Base-by-base conservation (phyloP, 1,140 invertebrate genomes). In the Rhizoglyphus robini region DNA sequence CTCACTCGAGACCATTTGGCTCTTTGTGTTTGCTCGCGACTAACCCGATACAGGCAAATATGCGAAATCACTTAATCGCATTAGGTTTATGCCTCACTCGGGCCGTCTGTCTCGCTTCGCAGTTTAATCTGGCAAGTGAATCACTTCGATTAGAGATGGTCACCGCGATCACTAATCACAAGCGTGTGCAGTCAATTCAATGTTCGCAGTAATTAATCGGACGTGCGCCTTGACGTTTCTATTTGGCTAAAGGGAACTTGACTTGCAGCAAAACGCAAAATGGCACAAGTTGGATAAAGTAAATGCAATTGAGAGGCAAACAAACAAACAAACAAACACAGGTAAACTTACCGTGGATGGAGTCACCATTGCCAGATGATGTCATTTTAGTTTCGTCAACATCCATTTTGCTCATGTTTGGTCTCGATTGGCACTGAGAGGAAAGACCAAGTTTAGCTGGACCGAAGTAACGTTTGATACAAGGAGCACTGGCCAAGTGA, bases 11-110 rank as follows among this genome's bases (percentile, higher is more conserved):
- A n/a, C n/a, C n/a, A n/a, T n/a, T n/a, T n/a, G n/a, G n/a, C n/a
- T n/a, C n/a, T n/a, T n/a, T n/a, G n/a, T n/a, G n/a, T n/a, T n/a
- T n/a, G n/a, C n/a, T n/a, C n/a, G n/a, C n/a, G n/a, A n/a, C n/a
- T n/a, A n/a, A n/a, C n/a, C n/a, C n/a, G n/a, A n/a, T n/a, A n/a
- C n/a, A n/a, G n/a, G n/a, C n/a, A n/a, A n/a, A 41, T 41, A 8
- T 41, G 36, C 18, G 18, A 41, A 41, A 41, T 41, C 51, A 54
- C 51, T 27, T 54, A 54, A 54, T 54, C 51, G 51, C 51, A 54
- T 54, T 54, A 27, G 5, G 51, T 15, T 46, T 46, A 15, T 46
- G 23, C 51, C 8, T 41, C 36, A 11, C 8, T 41, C 36, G 36
- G 36, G 18, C 8, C 36, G 18, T 18, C 8, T 11, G 36, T 41